Evolutionary conservation across 2,888 invertebrate species (phyloP), one percentile per base, ranked within the genome.

Genomic region (Apamea epomidion): DNA sequence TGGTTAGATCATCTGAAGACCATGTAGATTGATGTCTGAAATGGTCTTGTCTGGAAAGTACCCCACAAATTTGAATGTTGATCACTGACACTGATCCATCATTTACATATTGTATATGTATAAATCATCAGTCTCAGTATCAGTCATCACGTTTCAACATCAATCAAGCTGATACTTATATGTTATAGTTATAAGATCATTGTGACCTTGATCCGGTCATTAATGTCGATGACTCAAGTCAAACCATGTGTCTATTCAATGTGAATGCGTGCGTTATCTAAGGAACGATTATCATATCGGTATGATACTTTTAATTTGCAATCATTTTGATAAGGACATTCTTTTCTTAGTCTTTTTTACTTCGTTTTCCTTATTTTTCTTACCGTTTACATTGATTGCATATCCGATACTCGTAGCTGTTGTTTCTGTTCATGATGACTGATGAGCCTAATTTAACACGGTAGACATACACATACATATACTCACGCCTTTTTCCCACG

Each of bases 231-330:
- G 83, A 72, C 73, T 60, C 62, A 29, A 5, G 18, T n/a, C 45
- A 54, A 32, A 42, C 4, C 8, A 42, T 45, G 62, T 45, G 45
- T 42, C 29, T 73, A 72, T 65, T 58, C 16, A 51, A 32, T 68
- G n/a, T 16, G 21, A 86, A 71, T 68, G 62, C 76, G 21, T 70
- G 32, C 60, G 7, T 5, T 82, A 85, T 85, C 85, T 67, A 42
- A 42, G 14, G 7, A 32, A 54, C 25, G 32, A 79, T 79, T 69
- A 54, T 68, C 29, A 32, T 81, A 65, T 70, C 69, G 2, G 18
- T 21, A 42, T 58, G 32, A 80, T 80, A 80, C 18, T 78, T 68
- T 65, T 16, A 29, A 76, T 83, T 68, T 60, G 18, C n/a, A 51
- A 42, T 45, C 21, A 62, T 45, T 68, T 81, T 62, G 80, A 84